Conservation (phyloP, 2,888 invertebrate species). For the Drosophila vallismaia region DNA sequence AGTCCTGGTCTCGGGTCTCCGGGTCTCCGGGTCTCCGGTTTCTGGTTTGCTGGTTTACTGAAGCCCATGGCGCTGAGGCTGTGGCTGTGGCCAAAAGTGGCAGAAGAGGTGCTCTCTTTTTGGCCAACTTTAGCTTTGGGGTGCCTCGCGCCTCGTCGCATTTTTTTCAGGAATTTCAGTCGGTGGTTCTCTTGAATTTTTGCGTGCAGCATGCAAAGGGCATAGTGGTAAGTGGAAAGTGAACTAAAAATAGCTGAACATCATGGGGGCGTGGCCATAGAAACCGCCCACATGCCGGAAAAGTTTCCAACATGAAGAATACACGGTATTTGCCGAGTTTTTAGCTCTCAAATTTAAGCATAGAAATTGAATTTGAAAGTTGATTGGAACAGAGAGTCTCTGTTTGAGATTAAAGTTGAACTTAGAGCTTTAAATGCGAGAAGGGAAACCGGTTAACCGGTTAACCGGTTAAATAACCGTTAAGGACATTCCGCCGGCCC, state of each 20-base stretch:
- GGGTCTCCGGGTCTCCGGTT: neutral
- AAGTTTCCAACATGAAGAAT: conserved; percentile 20
- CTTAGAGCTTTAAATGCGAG: neutral
- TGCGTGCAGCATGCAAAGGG: conserved; percentile 44
- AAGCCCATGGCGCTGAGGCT: neutral
- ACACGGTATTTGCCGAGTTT: conserved; percentile 2
- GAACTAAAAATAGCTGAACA: conserved; percentile 35
- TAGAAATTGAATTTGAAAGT: neutral
- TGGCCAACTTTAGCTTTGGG: conserved; percentile 11
- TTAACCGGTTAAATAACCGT: conserved; percentile 6
- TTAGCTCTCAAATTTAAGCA: neutral
- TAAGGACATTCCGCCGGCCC: conserved; percentile 6
- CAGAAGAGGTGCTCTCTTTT: conserved; percentile 1
- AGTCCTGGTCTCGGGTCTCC: neutral
- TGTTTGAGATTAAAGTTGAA: no score
- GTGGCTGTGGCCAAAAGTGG: neutral
- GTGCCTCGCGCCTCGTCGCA: neutral
- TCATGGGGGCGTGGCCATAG: conserved; percentile 20
- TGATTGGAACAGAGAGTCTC: neutral
- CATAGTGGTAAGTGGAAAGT: conserved; percentile 22
- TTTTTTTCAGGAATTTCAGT: neutral
- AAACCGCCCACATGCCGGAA: conserved; percentile 7
- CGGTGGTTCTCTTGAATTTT: conserved; percentile 18
- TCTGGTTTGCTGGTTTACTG: neutral
- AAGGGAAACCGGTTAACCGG: conserved; percentile 8